Evolutionary conservation across 2,797 vertebrate species (phyloP), one percentile per base, ranked within the genome.

Genomic region (Enteromius mattozi): DNA sequence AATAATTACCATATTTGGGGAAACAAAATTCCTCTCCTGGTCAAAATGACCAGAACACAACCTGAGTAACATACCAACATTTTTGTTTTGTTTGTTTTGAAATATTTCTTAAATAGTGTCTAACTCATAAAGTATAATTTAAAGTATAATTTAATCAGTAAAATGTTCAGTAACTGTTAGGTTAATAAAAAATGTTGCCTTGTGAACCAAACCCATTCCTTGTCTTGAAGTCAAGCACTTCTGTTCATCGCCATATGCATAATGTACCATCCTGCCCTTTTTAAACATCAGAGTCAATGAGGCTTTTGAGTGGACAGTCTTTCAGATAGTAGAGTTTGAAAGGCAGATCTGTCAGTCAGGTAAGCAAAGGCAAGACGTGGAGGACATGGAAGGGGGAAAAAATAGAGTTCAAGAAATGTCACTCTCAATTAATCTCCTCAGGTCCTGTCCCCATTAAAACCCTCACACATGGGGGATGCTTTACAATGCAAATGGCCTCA

Each of bases 401-500:
- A 89, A 95, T 93, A 93, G 95, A 96, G 97, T 97, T 97, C 96
- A 96, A 96, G 94, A 95, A 93, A 95, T 96, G 97, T 97, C 97
- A 96, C 95, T 97, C 97, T 96, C 96, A 96, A 98, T 98, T 96
- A 97, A 96, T 96, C 94, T 96, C 94, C 93, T 96, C 95, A 94
- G 96, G 96, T 97, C 95, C 94, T 94, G 94, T 95, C 95, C 96
- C 96, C 96, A 96, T 97, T 98, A 97, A 97, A 96, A 95, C 94
- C 93, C 95, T 94, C 95, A 95, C 95, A 96, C 96, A 93, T 95
- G 94, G 94, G 66, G 94, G 95, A 96, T 93, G 91, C 93, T 96
- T 97, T 95, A 94, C 96, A 96, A 97, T 97, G 96, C 96, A 97
- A 97, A 99, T 97, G 94, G 94, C 96, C 95, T 97, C 95, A 96